Evolutionary conservation across 1,140 invertebrate genomes (phyloP), one percentile per base, ranked within the genome.

Genomic region (Berghia stephanieae): DNA sequence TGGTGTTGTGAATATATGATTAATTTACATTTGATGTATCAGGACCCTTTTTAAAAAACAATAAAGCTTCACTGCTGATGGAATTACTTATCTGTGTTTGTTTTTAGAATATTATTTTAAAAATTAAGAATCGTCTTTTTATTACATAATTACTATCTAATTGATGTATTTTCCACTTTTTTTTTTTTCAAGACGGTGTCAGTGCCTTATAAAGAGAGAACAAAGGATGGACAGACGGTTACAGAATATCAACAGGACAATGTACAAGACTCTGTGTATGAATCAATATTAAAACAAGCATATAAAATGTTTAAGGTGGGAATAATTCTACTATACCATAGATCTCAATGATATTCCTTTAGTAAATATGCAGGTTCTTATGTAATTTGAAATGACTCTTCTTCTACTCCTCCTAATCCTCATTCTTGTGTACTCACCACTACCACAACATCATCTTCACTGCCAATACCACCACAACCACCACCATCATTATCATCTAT

Each of bases 191-290:
- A 94, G 93, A 93, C 93, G 71, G 90, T 95, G 43, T 93, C 92
- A 82, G 88, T 95, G 63, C 94, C 94, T 55, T 92, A 90, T 81
- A 88, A 92, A 55, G 91, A 91, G 68, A 94, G 92, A 85, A 88
- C 89, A 6, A 93, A 93, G 87, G 94, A 94, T 86, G 93, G 92
- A 43, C 90, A 92, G 63, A 91, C 92, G 75, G 92, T 92, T 77
- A 86, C 89, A 6, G 94, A 95, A 83, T 95, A 95, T 88, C 91
- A 93, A 68, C 92, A 93, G 71, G 93, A 94, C 76, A 93, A 95
- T 86, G 91, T 96, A 0, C 94, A 94, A 77, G 94, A 94, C 88
- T 92, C 91, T 81, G 92, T 96, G 69, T 95, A 93, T 88, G 91
- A 93, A 82, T 91, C 93, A 34, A 90, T 95, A 46, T 88, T 96